A percentile compares a stretch with the other conserved stretches of the same genome.
Evolutionary conservation across 2,797 vertebrate species (phyloP).

Genomic region (Pogonophryne albipinna): DNA sequence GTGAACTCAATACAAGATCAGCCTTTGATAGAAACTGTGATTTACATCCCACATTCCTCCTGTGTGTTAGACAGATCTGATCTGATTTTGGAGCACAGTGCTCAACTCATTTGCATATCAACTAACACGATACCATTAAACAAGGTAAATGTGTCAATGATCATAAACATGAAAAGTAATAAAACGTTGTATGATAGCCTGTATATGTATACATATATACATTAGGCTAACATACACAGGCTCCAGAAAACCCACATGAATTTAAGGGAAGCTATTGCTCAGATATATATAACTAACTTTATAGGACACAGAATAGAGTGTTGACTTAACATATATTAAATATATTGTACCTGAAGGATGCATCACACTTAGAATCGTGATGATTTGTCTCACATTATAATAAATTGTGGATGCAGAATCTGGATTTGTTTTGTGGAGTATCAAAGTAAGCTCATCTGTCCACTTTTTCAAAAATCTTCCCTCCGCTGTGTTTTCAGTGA

Average conservation of each 20-base stretch:
- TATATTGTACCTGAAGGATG: not conserved
- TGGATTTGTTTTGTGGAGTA: slow-evolving; percentile 9
- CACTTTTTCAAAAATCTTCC: not conserved
- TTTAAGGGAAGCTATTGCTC: not conserved
- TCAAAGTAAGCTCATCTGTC: not conserved
- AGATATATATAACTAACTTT: not conserved
- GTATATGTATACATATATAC: too few relatives aligned
- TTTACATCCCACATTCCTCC: not conserved
- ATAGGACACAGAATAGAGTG: not conserved
- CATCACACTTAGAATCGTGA: not conserved
- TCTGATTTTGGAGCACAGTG: slow-evolving; percentile 3
- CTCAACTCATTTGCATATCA: slow-evolving; percentile 5
- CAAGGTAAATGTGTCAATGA: not conserved
- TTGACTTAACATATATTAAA: not conserved
- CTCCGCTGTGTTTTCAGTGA: not conserved
- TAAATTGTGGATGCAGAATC: not conserved
- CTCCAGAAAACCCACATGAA: too few relatives aligned
- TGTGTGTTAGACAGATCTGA: not conserved
- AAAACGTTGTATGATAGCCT: not conserved
- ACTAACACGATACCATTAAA: not conserved
- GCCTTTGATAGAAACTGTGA: slow-evolving; percentile 13
- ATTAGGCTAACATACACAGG: not conserved
- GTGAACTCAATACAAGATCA: slow-evolving; percentile 38
- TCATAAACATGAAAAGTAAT: not conserved
- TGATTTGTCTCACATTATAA: not conserved